phyloP scores from a whole-genome alignment of 2,113 vertebrate genomes.

The Cebus imitator region DNA sequence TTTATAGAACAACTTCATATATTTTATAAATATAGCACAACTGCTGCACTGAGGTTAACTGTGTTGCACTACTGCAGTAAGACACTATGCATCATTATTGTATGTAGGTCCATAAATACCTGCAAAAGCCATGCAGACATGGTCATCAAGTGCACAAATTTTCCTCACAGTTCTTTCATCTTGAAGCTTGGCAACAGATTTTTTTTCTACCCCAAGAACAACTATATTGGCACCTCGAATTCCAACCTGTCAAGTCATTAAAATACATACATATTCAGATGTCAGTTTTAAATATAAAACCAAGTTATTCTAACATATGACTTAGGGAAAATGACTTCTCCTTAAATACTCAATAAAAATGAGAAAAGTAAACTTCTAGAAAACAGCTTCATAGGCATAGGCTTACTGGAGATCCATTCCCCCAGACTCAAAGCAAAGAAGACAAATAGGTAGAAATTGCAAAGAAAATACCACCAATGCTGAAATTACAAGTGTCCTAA shows the following conservation, averaged over 20 bases:
- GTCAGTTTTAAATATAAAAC: neutral
- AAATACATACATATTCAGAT: neutral
- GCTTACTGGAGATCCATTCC: neutral
- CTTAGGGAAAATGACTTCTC: neutral
- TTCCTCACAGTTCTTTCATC: constrained; percentile 91
- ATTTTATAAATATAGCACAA: neutral
- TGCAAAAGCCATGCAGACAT: constrained; percentile 91
- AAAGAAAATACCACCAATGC: neutral
- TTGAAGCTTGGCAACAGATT: constrained; percentile 89
- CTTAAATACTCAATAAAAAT: constrained; percentile 8
- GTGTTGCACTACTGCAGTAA: neutral
- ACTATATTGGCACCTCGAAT: constrained; percentile 91
- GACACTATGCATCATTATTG: neutral
- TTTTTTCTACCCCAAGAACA: constrained; percentile 89
- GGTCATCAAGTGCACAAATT: constrained; percentile 89
- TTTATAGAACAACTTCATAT: neutral
- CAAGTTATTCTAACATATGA: neutral
- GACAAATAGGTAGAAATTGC: neutral
- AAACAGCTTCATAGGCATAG: neutral
- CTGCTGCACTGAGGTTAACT: neutral
- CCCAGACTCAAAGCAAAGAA: neutral
- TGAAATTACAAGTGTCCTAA: neutral
- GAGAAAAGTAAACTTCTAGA: neutral
- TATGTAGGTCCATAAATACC: constrained; percentile 71
- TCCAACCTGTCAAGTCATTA: constrained; percentile 82